Base-by-base conservation (phyloP, 2,888 invertebrate genomes). In the Lithophane semibrunnea region DNA sequence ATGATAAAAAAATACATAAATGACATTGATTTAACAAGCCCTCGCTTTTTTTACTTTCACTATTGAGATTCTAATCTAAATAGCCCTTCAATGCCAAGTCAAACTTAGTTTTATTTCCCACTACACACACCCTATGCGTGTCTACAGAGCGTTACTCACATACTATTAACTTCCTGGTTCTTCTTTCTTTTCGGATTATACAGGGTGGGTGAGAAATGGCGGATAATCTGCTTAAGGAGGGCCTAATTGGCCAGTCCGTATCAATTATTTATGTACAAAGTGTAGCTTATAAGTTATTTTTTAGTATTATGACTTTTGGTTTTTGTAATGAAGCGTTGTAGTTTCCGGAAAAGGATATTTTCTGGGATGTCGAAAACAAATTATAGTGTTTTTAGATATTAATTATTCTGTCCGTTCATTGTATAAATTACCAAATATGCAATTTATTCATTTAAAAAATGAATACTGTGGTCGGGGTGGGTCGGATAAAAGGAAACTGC, bases 101-200 rank as follows among this genome's bases (percentile, higher is more conserved):
- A 58, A 54, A 68, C 4, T 8, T 60, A 77, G 66, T 82, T 83
- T 74, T 69, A 69, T 79, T 52, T 9, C 7, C 82, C 56, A 24
- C 54, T 16, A 71, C 24, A 61, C 83, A 74, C 71, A 83, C 82
- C 84, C 79, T 69, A 1, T 75, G 83, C 82, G 82, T 82, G 82
- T 75, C 71, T 65, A 69, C 54, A 69, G 61, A 29, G 56, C 52
- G 79, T 82, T 83, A 75, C 56, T 83, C 83, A 75, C 60, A 52
- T 65, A 44, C 42, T 69, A 81, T 83, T 82, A 71, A 83, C 83
- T 83, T 82, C 75, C 79, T 75, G 83, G 37, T 82, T 65, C 58
- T 74, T 63, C 18, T 78, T 64, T 79, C 71, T 75, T 65, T 79
- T 79, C 1, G 52, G 63, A 63, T 71, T 75, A 71, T 79, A 82